Percentiles rank a stretch among this genome's conserved stretches.
Evolutionary conservation across 1,140 invertebrate species (phyloP).

Genomic region (Oncopodura yosiiana): DNA sequence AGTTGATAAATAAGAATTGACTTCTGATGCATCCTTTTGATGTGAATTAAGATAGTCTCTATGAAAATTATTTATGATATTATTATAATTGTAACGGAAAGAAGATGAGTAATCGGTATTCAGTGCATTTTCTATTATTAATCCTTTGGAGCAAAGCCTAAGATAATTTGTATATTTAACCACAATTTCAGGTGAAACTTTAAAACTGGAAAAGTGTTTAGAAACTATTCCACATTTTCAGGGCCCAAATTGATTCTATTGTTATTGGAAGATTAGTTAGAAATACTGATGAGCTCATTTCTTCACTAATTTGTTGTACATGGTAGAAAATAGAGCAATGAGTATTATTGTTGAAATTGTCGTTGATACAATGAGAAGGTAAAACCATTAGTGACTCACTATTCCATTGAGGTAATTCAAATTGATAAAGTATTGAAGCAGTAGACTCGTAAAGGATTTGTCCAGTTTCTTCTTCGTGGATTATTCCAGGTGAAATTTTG

Average conservation of each 20-base stretch:
- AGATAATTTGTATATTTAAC: background rate
- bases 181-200: background rate
- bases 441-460: constrained; percentile 7
- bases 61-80: too few species aligned
- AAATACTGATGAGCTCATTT: background rate
- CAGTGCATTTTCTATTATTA: background rate
- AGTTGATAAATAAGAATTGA: too few species aligned
- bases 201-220: constrained; percentile 11
- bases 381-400: background rate
- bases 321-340: too few species aligned
- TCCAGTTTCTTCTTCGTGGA: constrained; percentile 4
- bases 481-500: background rate
- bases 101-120: background rate
- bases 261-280: background rate
- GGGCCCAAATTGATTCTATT: constrained; percentile 2
- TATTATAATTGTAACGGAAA: background rate
- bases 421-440: constrained; percentile 5
- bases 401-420: background rate
- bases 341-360: too few species aligned
- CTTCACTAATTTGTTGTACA: background rate
- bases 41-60: too few species aligned
- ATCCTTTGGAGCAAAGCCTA: background rate
- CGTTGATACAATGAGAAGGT: background rate
- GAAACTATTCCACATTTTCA: constrained; percentile 6
- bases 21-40: too few species aligned